phyloP scores from a whole-genome alignment of 2,797 vertebrate genomes.

The Myotis planiceps region DNA sequence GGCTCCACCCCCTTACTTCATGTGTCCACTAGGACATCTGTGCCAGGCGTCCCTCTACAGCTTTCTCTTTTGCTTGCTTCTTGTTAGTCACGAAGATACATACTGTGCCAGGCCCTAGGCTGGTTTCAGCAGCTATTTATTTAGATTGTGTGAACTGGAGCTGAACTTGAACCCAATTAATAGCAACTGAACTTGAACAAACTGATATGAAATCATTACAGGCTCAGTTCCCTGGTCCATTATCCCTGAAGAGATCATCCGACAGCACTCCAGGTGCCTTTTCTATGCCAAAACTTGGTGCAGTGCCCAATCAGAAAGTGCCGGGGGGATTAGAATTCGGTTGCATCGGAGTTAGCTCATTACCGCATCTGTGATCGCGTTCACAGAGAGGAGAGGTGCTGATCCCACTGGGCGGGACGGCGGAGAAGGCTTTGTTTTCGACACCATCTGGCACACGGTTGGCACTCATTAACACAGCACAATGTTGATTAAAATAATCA shows the following conservation, averaged over 20 bases:
- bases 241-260: constrained; percentile 83
- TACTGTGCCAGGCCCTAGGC: constrained; percentile 75
- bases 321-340: constrained; percentile 77
- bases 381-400: constrained; percentile 75
- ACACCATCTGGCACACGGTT: constrained; percentile 80
- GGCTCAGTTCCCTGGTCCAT: constrained; percentile 82
- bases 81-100: constrained; percentile 76
- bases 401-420: constrained; percentile 78
- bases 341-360: constrained; percentile 82
- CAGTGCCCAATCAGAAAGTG: constrained; percentile 77
- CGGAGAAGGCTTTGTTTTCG: constrained; percentile 79
- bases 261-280: constrained; percentile 82
- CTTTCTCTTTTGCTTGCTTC: constrained; percentile 60
- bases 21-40: neutral
- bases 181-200: constrained; percentile 84
- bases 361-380: constrained; percentile 76
- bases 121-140: constrained; percentile 81
- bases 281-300: constrained; percentile 82
- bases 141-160: constrained; percentile 84
- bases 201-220: constrained; percentile 84
- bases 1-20: neutral
- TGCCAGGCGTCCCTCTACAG: constrained; percentile 38
- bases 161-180: constrained; percentile 85
- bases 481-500: constrained; percentile 78
- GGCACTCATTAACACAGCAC: constrained; percentile 80